Base-by-base conservation (phyloP, 2,113 vertebrate species). In the Equus przewalskii region DNA sequence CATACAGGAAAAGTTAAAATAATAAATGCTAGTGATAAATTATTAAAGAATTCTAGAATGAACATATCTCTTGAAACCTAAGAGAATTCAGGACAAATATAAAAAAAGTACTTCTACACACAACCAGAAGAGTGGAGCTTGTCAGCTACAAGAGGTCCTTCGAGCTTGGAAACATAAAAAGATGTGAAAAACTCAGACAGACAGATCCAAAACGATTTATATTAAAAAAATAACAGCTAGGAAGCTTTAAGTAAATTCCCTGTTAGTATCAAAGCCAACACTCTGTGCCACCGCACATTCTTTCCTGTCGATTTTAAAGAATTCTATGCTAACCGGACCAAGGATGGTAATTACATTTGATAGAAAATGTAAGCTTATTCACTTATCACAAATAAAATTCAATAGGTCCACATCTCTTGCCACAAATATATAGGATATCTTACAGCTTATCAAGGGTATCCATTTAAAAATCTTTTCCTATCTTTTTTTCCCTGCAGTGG, bases 171-270 rank as follows among this genome's bases (percentile, higher is more conserved):
- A 56, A 82, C n/a, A 80, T 10, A 56, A 46, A 96, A 83, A 79
- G n/a, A 49, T 75, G 9, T 65, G 13, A 89, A 91, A 89, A 76
- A 73, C 22, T 88, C n/a, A 91, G 15, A 41, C 8, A 72, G 60
- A 93, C 11, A 60, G 13, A 86, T 24, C 11, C 51, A 24, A 89
- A 90, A 86, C 22, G 8, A 75, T 33, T 69, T 41, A 36, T 54
- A 54, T 7, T 3, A 33, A 89, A 75, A 56, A 70, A 81, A n/a
- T 21, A 60, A 65, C 54, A 67, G 54, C 5, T 44, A 73, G 70
- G 19, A 90, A 92, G 54, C 94, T 89, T 86, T 70, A 64, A 72
- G 78, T 75, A 72, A 93, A 79, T 64, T 85, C n/a, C 69, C 44
- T 84, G 7, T 8, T 75, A 36, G 22, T 30, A 75, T 51, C 33